Evolutionary conservation across 1,140 invertebrate genomes (phyloP).

Genomic region (Bombyx mori): ASM3026992v2 NC_085126.1:6218001-6218500

Average conservation of each 20-base stretch:
- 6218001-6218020: constrained; percentile 11
- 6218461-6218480: constrained; percentile 61
- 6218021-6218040: no score
- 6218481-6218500: constrained; percentile 58
- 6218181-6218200: constrained; percentile 47
- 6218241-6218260: constrained; percentile 46
- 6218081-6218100: no score
- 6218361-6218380: constrained; percentile 70
- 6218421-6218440: constrained; percentile 58
- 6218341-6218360: constrained; percentile 67
- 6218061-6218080: no score
- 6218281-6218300: constrained; percentile 56
- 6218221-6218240: constrained; percentile 46
- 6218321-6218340: constrained; percentile 71
- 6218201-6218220: constrained; percentile 64
- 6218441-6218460: constrained; percentile 65
- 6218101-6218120: no score
- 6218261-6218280: constrained; percentile 56
- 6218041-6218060: no score
- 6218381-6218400: constrained; percentile 68
- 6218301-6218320: constrained; percentile 67
- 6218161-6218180: constrained; percentile 51
- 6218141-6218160: constrained; percentile 18
- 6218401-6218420: constrained; percentile 68
- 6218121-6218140: not conserved